Conservation (phyloP, 2,113 vertebrate species). For the Petaurus breviceps region DNA sequence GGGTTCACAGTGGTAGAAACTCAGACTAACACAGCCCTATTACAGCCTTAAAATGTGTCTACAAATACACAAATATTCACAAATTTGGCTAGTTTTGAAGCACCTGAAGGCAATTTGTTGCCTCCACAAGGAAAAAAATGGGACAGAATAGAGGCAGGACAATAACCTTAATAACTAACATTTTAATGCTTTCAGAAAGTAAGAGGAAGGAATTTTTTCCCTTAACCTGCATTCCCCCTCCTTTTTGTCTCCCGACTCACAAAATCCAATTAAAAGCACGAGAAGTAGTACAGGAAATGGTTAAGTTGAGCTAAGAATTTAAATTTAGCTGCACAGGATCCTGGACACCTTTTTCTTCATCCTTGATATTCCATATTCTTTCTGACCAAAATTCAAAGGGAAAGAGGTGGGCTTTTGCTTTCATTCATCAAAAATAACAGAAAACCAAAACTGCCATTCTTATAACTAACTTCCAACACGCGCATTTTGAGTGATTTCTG, state of each 20-base stretch:
- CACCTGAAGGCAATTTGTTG: background rate
- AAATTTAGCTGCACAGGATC: background rate
- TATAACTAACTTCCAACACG: background rate
- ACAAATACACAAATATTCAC: background rate
- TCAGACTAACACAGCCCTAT: background rate
- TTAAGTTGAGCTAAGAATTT: background rate
- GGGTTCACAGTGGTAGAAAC: background rate
- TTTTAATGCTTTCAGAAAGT: background rate
- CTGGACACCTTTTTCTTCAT: no score
- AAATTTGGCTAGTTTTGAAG: background rate
- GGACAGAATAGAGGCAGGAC: background rate
- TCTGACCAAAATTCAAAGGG: background rate
- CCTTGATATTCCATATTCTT: background rate
- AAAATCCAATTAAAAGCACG: background rate
- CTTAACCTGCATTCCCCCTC: background rate
- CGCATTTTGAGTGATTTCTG: background rate
- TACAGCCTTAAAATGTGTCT: background rate
- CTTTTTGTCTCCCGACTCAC: background rate
- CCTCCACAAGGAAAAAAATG: background rate
- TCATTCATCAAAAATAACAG: conserved; percentile 10
- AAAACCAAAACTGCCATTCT: background rate
- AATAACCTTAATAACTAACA: background rate
- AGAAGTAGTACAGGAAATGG: background rate
- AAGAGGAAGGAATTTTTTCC: background rate
- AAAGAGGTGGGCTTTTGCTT: background rate